Evolutionary conservation across 2,113 vertebrate genomes (phyloP).

Genomic region (Scomber scombrus): DNA sequence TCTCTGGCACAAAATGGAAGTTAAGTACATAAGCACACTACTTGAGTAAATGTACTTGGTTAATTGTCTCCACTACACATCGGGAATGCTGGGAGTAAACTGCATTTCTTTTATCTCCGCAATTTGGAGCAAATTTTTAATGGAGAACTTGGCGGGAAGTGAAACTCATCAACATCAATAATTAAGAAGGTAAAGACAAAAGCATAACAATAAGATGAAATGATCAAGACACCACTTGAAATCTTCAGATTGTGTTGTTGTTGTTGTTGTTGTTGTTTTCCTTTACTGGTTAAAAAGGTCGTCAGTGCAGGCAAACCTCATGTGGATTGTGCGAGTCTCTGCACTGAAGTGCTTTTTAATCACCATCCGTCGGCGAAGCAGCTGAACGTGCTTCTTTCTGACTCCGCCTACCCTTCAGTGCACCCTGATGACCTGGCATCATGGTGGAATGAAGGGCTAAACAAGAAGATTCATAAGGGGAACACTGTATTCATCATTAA

Average conservation of each 20-base stretch:
- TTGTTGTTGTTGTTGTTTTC: conserved; percentile 38
- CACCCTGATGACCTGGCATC: conserved; percentile 55
- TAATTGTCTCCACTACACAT: conserved; percentile 27
- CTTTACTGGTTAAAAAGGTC: conserved; percentile 57
- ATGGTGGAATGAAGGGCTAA: conserved; percentile 53
- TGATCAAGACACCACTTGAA: conserved; percentile 64
- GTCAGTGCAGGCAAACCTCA: conserved; percentile 62
- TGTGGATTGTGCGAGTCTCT: conserved; percentile 62
- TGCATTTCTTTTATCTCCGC: conserved; percentile 56
- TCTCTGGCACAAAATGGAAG: too few relatives aligned
- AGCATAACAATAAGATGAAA: conserved; percentile 56
- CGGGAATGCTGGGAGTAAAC: conserved; percentile 52
- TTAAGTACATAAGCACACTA: background rate
- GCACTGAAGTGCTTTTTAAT: conserved; percentile 78
- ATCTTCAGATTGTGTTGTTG: conserved; percentile 45
- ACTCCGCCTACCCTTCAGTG: conserved; percentile 46
- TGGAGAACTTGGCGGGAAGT: conserved; percentile 70
- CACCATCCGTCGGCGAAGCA: conserved; percentile 53
- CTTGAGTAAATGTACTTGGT: conserved; percentile 10
- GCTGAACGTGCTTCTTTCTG: conserved; percentile 54
- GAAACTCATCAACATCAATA: conserved; percentile 79
- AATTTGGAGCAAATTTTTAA: conserved; percentile 73
- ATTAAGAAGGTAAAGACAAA: conserved; percentile 76
- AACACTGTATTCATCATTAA: conserved; percentile 45
- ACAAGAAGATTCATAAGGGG: conserved; percentile 31